A percentile compares a stretch with the other conserved stretches of the same genome.
These are phyloP conservation scores for Limonius californicus DNA, from an alignment of 1,140 invertebrate species.

Conservation along the genomic window DNA sequence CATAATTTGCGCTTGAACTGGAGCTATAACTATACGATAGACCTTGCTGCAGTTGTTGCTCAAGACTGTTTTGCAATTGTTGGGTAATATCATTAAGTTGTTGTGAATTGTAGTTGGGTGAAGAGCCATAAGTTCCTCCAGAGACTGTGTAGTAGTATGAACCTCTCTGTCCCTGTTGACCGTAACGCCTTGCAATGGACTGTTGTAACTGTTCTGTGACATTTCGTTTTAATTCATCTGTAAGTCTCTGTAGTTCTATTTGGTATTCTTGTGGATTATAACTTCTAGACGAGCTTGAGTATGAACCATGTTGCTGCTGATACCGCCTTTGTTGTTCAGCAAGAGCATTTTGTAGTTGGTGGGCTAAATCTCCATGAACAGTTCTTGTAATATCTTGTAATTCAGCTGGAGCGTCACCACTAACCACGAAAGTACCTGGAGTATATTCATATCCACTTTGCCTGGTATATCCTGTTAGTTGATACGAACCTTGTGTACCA, in stretches of 20 bases:
- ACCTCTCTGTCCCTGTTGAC: constrained; percentile 32
- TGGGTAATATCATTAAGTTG: constrained; percentile 38
- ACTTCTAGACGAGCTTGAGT: neutral
- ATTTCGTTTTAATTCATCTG: constrained; percentile 38
- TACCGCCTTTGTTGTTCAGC: constrained; percentile 8
- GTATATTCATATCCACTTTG: neutral
- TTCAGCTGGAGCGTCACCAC: neutral
- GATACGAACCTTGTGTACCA: no score
- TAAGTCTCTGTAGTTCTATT: constrained; percentile 21
- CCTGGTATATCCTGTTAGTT: no score
- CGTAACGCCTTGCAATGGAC: constrained; percentile 34
- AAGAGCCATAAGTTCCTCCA: constrained; percentile 29
- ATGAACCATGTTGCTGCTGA: neutral
- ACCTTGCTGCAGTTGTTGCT: constrained; percentile 30
- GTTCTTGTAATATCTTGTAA: neutral
- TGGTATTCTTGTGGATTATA: constrained; percentile 17
- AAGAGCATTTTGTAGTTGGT: neutral
- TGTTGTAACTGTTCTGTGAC: constrained; percentile 37
- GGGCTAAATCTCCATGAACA: neutral
- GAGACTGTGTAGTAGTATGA: constrained; percentile 34
- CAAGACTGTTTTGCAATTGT: constrained; percentile 36
- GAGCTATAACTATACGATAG: neutral
- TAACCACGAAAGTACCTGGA: neutral
- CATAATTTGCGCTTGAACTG: neutral
- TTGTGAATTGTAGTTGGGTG: constrained; percentile 39